These are phyloP conservation scores for Mesocentrotus franciscanus DNA, from an alignment of 53 echinoderm and acorn worm species.

Conservation along the genomic window DNA sequence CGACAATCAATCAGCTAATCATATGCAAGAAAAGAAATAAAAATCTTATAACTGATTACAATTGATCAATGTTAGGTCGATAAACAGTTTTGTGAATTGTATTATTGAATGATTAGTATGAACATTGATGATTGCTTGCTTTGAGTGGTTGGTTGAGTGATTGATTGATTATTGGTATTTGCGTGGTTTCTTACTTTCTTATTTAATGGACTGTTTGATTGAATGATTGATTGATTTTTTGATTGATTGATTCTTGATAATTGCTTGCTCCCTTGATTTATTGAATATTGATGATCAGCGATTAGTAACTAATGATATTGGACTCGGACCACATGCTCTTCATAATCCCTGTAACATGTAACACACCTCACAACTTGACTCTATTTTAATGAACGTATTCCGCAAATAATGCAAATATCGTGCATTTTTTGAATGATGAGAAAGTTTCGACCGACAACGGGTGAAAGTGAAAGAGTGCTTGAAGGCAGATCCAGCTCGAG, in stretches of 20 bases:
- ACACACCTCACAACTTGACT: background rate
- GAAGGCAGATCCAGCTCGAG: background rate
- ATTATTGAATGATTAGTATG: too few relatives aligned
- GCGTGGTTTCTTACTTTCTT: too few relatives aligned
- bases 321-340: background rate
- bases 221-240: background rate
- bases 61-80: too few relatives aligned
- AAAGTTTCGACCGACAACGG: background rate
- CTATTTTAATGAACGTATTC: background rate
- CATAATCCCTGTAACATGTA: background rate
- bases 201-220: too few relatives aligned
- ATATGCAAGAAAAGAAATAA: too few relatives aligned
- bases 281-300: background rate
- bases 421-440: constrained; percentile 22
- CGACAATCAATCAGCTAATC: too few relatives aligned
- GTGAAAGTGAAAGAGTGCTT: constrained; percentile 21
- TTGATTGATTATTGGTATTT: too few relatives aligned
- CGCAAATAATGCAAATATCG: background rate
- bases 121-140: too few relatives aligned
- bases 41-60: too few relatives aligned
- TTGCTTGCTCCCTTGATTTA: background rate
- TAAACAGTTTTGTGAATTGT: too few relatives aligned
- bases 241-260: background rate
- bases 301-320: background rate
- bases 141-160: too few relatives aligned